These are phyloP conservation scores for Tympanuchus pallidicinctus DNA, from an alignment of 2,113 vertebrate genomes.

Conservation along the genomic window DNA sequence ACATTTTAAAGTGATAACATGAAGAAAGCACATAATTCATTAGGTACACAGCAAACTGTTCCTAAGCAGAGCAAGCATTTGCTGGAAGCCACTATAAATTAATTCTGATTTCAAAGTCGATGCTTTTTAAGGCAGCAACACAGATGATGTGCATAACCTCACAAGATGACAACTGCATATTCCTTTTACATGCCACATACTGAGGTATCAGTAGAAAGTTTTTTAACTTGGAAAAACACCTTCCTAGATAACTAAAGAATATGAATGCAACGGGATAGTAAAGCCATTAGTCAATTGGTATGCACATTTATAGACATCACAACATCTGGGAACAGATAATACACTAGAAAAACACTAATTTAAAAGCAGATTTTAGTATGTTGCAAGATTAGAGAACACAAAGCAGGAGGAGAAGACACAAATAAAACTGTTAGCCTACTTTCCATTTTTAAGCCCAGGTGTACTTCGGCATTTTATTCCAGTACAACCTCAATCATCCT, in stretches of 20 bases:
- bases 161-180: background rate
- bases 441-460: conserved; percentile 50
- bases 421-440: background rate
- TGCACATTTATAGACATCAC: background rate
- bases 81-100: background rate
- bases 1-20: background rate
- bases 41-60: background rate
- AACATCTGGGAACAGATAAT: background rate
- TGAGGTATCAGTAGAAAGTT: background rate
- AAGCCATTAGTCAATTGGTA: background rate
- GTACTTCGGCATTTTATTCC: conserved; percentile 20
- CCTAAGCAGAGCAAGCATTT: background rate
- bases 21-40: background rate
- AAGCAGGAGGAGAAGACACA: background rate
- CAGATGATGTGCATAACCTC: background rate
- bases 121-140: background rate
- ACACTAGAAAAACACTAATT: background rate
- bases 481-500: conserved; percentile 7
- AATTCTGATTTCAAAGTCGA: background rate
- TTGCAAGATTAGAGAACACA: background rate
- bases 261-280: background rate
- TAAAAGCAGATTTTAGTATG: conserved; percentile 11
- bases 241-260: background rate
- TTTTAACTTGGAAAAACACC: background rate
- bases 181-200: background rate